Base-by-base conservation (phyloP, 1,140 invertebrate genomes). In the Leptinotarsa texana region DNA sequence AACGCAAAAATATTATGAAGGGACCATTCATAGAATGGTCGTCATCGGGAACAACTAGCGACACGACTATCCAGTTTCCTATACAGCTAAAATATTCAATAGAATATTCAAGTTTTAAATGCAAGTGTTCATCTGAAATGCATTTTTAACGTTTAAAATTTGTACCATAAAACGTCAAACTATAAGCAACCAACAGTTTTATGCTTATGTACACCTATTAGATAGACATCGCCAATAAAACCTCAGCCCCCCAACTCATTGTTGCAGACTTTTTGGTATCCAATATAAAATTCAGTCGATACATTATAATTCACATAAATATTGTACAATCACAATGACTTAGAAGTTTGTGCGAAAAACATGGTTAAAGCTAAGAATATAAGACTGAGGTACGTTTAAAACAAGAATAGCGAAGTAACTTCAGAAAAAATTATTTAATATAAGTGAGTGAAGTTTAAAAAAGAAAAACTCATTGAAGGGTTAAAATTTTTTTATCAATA, bases 251-350 rank as follows among this genome's bases (percentile, higher is more conserved):
- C 68, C 68, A 48, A 48, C 48, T 22, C 24, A 73, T 48, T 73
- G 17, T 66, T 73, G 65, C 63, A 21, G 51, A 17, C 22, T 69
- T 57, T 74, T 74, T 74, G 73, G 73, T 74, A 73, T 73, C 61
- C 22, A 74, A 69, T 74, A 74, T 74, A 69, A 74, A 74, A 74
- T 74, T 74, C 73, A 74, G 73, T 74, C 73, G 47, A 18, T 57
- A 21, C 22, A 63, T 15, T 65, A 33, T 73, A 65, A n/a, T 66
- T 63, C 63, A 51, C 49, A 74, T 69, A 69, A 33, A 74, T 63
- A 72, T 71, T 71, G 69, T 72, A 72, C 70, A 62, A 63, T 63
- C 49, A 42, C 70, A 72, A 72, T 72, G 70, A 72, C 70, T 61
- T 63, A 63, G 70, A 49, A 74, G 57, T 21, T 74, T 51, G 73